phyloP scores from a whole-genome alignment of 2,113 vertebrate genomes.

The Poecilia latipinna region DNA sequence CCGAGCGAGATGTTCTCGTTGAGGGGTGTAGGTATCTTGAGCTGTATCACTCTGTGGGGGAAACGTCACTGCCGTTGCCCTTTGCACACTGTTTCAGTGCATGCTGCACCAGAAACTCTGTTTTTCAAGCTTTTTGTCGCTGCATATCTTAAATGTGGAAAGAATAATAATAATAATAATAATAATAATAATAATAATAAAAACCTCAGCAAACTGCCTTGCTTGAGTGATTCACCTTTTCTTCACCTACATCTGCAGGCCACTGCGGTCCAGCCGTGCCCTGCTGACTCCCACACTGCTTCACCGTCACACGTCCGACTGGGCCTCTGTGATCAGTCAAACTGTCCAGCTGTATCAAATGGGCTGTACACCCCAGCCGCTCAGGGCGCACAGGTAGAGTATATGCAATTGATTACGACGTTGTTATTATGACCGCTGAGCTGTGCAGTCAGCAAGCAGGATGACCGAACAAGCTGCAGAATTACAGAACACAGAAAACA shows the following conservation, averaged over 20 bases:
- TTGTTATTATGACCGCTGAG: background rate
- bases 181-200: background rate
- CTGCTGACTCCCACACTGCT: conserved; percentile 69
- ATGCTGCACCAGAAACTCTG: background rate
- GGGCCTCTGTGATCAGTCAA: conserved; percentile 74
- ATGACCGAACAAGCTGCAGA: conserved; percentile 32
- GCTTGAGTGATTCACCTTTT: conserved; percentile 37
- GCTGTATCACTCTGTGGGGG: background rate
- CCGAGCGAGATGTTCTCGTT: conserved; percentile 54
- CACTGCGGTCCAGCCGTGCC: conserved; percentile 59
- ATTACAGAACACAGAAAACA: background rate
- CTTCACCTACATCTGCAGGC: conserved; percentile 61
- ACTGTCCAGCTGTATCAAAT: conserved; percentile 77
- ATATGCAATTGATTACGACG: background rate
- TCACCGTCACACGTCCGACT: conserved; percentile 80
- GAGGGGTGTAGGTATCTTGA: conserved; percentile 66
- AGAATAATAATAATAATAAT: background rate
- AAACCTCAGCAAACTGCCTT: conserved; percentile 21
- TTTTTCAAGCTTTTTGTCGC: conserved; percentile 9
- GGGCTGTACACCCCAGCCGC: conserved; percentile 69
- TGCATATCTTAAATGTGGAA: conserved; percentile 12
- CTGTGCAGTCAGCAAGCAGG: conserved; percentile 4
- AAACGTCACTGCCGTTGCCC: conserved; percentile 7
- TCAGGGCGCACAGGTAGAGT: conserved; percentile 75
- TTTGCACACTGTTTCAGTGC: conserved; percentile 29